phyloP scores from a whole-genome alignment of 2,797 vertebrate genomes.

The Meriones psammophilus region DNA sequence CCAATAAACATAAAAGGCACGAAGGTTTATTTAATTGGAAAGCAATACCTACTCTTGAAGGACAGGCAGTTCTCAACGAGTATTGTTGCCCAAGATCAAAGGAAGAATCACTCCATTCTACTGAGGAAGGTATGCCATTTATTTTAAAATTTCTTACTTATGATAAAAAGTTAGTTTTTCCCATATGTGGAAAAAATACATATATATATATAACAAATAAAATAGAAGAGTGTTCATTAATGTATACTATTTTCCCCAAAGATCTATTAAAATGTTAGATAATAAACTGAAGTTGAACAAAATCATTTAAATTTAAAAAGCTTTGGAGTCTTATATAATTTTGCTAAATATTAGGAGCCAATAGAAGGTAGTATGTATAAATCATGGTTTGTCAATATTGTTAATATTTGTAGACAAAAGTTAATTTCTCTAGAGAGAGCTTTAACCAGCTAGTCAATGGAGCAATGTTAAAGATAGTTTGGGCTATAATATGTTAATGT shows the following conservation, averaged over 20 bases:
- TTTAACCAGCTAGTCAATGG: background rate
- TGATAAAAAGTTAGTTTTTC: background rate
- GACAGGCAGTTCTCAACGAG: constrained; percentile 87
- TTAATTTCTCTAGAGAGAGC: background rate
- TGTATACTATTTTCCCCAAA: constrained; percentile 43
- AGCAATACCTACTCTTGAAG: constrained; percentile 70
- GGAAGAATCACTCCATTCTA: constrained; percentile 79
- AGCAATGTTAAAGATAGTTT: background rate
- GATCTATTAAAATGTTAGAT: constrained; percentile 5
- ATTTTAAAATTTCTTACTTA: constrained; percentile 62
- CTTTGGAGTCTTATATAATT: background rate
- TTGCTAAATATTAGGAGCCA: constrained; percentile 38
- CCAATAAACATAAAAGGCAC: constrained; percentile 72
- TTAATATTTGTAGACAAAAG: constrained; percentile 49
- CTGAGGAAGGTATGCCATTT: constrained; percentile 84
- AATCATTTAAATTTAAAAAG: background rate
- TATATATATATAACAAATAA: constrained; percentile 15
- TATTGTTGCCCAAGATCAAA: constrained; percentile 72
- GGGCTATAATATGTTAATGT: constrained; percentile 46
- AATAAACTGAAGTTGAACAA: constrained; percentile 14
- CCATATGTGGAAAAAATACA: background rate
- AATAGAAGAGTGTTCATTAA: background rate
- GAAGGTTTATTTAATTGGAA: constrained; percentile 81
- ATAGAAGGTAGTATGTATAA: constrained; percentile 32
- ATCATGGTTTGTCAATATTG: constrained; percentile 36